Evolutionary conservation across 2,888 invertebrate genomes (phyloP), one percentile per base, ranked within the genome.

Genomic region (Venusia cambrica): DNA sequence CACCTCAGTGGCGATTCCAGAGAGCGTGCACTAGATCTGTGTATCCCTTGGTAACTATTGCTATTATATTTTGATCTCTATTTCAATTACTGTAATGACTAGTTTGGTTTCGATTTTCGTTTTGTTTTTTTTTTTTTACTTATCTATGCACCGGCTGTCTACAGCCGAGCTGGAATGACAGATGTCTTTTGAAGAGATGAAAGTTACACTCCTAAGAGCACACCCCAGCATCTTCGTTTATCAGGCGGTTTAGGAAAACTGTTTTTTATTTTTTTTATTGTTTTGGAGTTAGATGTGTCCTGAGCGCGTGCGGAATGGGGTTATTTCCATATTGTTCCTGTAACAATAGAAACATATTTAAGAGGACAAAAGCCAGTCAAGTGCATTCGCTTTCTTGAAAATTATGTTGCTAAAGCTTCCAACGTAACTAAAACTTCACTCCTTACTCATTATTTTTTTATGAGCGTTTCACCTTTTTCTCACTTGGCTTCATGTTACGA

Each of bases 61-160:
- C 67, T 68, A 70, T 43, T 30, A 42, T 13, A 34, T 53, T 57
- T 54, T 50, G 55, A 56, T 57, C 58, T 54, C 40, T 51, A 58
- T 62, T 62, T 65, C 65, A 48, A 62, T 64, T 62, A 55, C 58
- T 21, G 27, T 40, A 40, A 32, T 83, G 83, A 83, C 84, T 84
- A 84, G 84, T 69, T 68, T 62, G 49, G 66, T 64, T 70, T 54
- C 49, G 52, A 41, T n/a, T 46, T 53, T 49, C 29, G 36, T 42
- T 45, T 35, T 28, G 22, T 14, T 9, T 48, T 39, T 49, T 48
- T 52, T 48, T 46, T 45, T 76, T 75, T 85, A 85, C 83, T 87
- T 85, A 73, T 85, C 83, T 75, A 87, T 73, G 68, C 85, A 84
- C 63, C 87, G 84, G 78, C 83, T 85, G 69, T 87, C 83, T 63